These are phyloP conservation scores for Lipophrys pholis DNA, from an alignment of 2,113 vertebrate genomes.

Conservation along the genomic window DNA sequence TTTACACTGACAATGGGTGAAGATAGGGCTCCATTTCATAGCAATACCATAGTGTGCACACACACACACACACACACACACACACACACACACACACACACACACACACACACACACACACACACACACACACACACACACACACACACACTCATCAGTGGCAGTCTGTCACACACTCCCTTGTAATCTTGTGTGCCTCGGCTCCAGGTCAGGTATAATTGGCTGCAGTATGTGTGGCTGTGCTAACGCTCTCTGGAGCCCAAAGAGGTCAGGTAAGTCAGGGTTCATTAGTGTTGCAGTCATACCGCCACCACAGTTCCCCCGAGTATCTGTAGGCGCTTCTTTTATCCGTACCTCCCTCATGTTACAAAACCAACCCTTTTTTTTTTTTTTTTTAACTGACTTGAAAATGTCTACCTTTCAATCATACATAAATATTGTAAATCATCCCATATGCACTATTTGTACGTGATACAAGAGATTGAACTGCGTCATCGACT, in stretches of 20 bases:
- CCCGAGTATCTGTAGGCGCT: slow-evolving; percentile 19
- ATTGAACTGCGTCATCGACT: neutral
- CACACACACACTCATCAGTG: slow-evolving; percentile 17
- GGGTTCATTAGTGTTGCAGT: slow-evolving; percentile 62
- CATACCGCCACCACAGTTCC: slow-evolving; percentile 17
- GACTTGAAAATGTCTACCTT: neutral
- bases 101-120: slow-evolving; percentile 25
- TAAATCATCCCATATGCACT: too few relatives aligned
- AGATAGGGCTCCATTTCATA: neutral
- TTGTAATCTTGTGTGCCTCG: slow-evolving; percentile 29
- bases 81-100: slow-evolving; percentile 28
- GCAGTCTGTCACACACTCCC: slow-evolving; percentile 1
- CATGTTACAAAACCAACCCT: slow-evolving; percentile 19
- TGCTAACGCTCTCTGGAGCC: slow-evolving; percentile 29
- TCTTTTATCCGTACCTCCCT: slow-evolving; percentile 16
- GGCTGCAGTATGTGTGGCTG: slow-evolving; percentile 36
- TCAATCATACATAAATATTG: too few relatives aligned
- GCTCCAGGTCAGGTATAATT: slow-evolving; percentile 55
- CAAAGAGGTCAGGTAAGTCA: slow-evolving; percentile 58
- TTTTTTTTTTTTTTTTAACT: slow-evolving; percentile 8
- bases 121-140: too few relatives aligned
- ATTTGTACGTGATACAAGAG: too few relatives aligned
- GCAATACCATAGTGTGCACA: neutral
- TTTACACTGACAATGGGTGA: neutral
- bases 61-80: slow-evolving; percentile 25